These are phyloP conservation scores for Seriola quinqueradiata DNA, from an alignment of 2,113 vertebrate genomes.

Conservation along the genomic window DNA sequence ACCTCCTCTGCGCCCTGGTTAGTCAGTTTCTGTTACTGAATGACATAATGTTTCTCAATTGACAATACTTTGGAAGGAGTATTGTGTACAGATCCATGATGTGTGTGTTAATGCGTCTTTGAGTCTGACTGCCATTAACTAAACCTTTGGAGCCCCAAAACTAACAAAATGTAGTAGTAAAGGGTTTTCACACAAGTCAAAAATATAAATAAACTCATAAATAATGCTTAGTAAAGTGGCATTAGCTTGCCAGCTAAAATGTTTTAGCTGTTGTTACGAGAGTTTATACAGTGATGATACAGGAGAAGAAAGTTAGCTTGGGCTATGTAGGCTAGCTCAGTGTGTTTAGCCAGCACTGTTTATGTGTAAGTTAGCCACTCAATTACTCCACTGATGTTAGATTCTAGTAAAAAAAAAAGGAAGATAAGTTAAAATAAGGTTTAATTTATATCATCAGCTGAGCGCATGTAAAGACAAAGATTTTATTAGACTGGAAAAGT, in stretches of 20 bases:
- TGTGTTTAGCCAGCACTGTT: too few relatives aligned
- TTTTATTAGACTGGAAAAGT: too few relatives aligned
- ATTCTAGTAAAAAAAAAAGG: too few relatives aligned
- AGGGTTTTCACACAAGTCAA: background rate
- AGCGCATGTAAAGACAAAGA: too few relatives aligned
- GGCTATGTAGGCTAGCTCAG: background rate
- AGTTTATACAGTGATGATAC: background rate
- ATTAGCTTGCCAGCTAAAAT: too few relatives aligned
- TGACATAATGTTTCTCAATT: background rate
- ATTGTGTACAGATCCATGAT: constrained; percentile 1
- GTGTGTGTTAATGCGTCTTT: constrained; percentile 11
- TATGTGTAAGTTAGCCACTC: too few relatives aligned
- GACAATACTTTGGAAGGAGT: background rate
- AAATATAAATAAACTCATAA: background rate
- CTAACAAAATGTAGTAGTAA: too few relatives aligned
- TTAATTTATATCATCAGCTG: too few relatives aligned
- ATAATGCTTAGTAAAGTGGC: too few relatives aligned
- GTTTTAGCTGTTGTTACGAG: too few relatives aligned
- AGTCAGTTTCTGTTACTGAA: constrained; percentile 44
- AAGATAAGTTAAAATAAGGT: too few relatives aligned
- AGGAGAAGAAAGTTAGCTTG: background rate
- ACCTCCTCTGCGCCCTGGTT: constrained; percentile 92
- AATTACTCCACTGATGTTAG: too few relatives aligned
- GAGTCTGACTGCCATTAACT: background rate
- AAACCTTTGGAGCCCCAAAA: background rate